Evolutionary conservation across 1,140 invertebrate species (phyloP).

Genomic region (Drosophila tani): DNA sequence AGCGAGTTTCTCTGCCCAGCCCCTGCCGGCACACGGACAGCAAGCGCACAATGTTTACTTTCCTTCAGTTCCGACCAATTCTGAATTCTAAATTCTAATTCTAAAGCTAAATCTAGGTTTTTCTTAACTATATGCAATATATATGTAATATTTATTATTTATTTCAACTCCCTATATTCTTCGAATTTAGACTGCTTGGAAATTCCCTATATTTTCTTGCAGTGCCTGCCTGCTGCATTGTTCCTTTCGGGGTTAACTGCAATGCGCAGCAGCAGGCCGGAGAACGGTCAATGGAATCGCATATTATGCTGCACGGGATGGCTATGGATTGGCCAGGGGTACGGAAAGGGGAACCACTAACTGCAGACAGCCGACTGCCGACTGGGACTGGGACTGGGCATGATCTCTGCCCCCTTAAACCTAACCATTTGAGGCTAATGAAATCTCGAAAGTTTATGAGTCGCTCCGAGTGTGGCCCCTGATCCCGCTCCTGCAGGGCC

Average conservation of each 20-base stretch:
- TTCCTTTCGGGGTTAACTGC: constrained; percentile 79
- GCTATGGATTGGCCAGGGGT: background rate
- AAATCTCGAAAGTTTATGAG: constrained; percentile 34
- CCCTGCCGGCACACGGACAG: too few relatives aligned
- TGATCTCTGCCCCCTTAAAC: background rate
- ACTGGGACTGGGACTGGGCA: background rate
- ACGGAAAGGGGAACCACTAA: background rate
- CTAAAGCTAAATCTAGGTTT: too few relatives aligned
- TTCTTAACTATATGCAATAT: too few relatives aligned
- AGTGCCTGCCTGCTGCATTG: constrained; percentile 66
- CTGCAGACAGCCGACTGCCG: constrained; percentile 1
- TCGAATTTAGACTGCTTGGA: too few relatives aligned
- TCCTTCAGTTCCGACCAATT: too few relatives aligned
- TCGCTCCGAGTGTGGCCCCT: constrained; percentile 16
- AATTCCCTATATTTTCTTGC: background rate
- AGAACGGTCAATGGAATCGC: constrained; percentile 45
- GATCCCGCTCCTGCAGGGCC: background rate
- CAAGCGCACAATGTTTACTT: too few relatives aligned
- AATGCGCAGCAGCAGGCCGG: constrained; percentile 67
- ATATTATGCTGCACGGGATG: constrained; percentile 31
- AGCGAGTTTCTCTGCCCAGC: too few relatives aligned
- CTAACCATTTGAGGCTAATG: constrained; percentile 19
- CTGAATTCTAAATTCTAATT: too few relatives aligned
- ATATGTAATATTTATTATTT: too few relatives aligned
- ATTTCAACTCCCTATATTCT: too few relatives aligned